Evolutionary conservation across 1,140 invertebrate species (phyloP), one percentile per base, ranked within the genome.

Genomic region (Periplaneta americana): DNA sequence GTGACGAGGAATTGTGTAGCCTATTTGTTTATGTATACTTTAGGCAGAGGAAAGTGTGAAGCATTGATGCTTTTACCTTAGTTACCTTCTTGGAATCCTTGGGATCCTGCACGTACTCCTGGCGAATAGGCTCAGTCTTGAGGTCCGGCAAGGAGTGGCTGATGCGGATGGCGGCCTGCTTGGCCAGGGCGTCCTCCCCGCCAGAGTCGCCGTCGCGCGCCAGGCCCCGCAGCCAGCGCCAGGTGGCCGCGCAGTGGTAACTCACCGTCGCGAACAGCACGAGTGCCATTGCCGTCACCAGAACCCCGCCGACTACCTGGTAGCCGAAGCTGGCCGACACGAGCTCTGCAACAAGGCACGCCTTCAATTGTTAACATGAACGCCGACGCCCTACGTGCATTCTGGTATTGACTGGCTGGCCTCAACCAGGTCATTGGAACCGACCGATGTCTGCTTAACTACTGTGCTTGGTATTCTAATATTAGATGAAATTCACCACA

Each of bases 61-160:
- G n/a, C n/a, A n/a, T n/a, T n/a, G n/a, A n/a, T n/a, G n/a, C n/a
- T n/a, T n/a, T n/a, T n/a, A n/a, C n/a, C n/a, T n/a, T n/a, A 80
- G 83, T 87, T 88, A 94, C 93, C 89, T 94, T 94, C 84, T 94
- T 94, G 75, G 83, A 90, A 36, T 93, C 93, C 85, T 94, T 94
- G 80, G 92, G 91, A 81, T 94, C 93, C 83, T 94, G 93, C 0
- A 95, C 91, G 84, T 94, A 94, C 85, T 93, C 92, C 78, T 94
- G 91, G 83, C 92, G 93, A 57, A 93, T 87, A 0, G 93, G 92
- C 82, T 94, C 93, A 0, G 92, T 92, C 84, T 94, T 93, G 11
- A 95, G 88, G 84, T 95, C 94, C 0, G 94, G 94, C 18, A 95
- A 87, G 0, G 93, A 94, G 86, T 94, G 93, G 84, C 93, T 94